Percentiles rank a stretch among this genome's conserved stretches.
Evolutionary conservation across 2,797 vertebrate genomes (phyloP).

Genomic region (Hippoglossus hippoglossus): DNA sequence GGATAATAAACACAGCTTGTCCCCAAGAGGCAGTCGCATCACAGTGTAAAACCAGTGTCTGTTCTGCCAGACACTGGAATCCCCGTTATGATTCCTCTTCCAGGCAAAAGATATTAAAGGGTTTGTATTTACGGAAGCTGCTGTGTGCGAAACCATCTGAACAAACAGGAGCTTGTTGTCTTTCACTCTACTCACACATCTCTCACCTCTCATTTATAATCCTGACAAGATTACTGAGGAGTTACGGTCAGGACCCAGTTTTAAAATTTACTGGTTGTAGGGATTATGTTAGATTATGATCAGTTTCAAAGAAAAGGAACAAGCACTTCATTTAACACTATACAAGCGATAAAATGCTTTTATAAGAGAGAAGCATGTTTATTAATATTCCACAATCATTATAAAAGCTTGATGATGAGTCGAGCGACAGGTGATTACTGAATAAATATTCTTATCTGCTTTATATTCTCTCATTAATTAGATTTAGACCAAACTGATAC

Average conservation of each 20-base stretch:
- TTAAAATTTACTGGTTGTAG: conserved; percentile 1
- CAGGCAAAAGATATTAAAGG: conserved; percentile 36
- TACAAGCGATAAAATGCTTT: conserved; percentile 13
- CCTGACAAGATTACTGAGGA: not conserved
- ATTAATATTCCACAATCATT: conserved; percentile 46
- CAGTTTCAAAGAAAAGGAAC: conserved; percentile 1
- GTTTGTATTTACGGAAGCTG: conserved; percentile 12
- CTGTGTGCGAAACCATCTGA: conserved; percentile 46
- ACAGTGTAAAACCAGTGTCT: no score
- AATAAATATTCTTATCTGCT: conserved; percentile 49
- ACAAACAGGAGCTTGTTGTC: conserved; percentile 38
- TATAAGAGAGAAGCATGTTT: conserved; percentile 16
- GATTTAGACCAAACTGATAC: conserved; percentile 11
- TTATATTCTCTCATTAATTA: conserved; percentile 41
- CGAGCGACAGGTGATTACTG: conserved; percentile 25
- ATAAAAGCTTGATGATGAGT: conserved; percentile 30
- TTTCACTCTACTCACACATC: not conserved
- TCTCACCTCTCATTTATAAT: not conserved
- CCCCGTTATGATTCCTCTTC: conserved; percentile 21
- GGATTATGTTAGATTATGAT: conserved; percentile 16
- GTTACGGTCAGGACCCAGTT: conserved; percentile 10
- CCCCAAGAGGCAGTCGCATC: no score
- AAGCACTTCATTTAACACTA: not conserved
- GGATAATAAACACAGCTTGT: not conserved
- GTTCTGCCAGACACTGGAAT: not conserved